These are phyloP conservation scores for Circaetus cinerascens DNA, from an alignment of 2,113 vertebrate genomes.

Conservation along the genomic window DNA sequence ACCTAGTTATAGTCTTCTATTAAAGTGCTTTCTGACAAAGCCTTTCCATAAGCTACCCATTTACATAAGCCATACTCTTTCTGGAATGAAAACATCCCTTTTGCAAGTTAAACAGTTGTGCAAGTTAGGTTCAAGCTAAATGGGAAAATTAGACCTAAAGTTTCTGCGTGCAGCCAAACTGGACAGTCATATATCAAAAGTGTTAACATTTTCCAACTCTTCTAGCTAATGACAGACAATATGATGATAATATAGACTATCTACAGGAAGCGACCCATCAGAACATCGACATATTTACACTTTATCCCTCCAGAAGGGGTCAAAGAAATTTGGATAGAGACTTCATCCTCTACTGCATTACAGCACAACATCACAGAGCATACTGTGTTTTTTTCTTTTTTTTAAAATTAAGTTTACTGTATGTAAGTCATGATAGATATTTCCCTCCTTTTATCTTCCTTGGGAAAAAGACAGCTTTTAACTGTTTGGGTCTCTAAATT, in stretches of 20 bases:
- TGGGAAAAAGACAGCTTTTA: not conserved
- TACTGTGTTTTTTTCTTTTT: not conserved
- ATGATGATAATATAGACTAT: not conserved
- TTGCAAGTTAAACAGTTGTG: not conserved
- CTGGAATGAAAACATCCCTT: not conserved
- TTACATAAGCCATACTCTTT: not conserved
- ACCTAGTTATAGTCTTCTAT: not conserved
- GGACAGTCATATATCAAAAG: not conserved
- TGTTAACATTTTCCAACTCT: not conserved
- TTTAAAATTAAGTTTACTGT: not conserved
- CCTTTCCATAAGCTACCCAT: not conserved
- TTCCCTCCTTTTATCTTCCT: not conserved
- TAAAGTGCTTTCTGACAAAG: not conserved
- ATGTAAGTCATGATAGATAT: not conserved
- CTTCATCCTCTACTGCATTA: not conserved
- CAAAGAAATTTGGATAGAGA: not conserved
- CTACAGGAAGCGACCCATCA: not conserved
- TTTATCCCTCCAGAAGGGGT: not conserved
- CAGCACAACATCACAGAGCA: not conserved
- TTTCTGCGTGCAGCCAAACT: not conserved
- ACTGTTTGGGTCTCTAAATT: not conserved
- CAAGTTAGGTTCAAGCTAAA: not conserved
- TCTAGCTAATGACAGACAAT: not conserved
- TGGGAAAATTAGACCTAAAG: not conserved
- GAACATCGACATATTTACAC: accelerated